A percentile compares a stretch with the other conserved stretches of the same genome.
These are phyloP conservation scores for Mizuhopecten yessoensis DNA, from an alignment of 1,140 invertebrate species.

Conservation along the genomic window DNA sequence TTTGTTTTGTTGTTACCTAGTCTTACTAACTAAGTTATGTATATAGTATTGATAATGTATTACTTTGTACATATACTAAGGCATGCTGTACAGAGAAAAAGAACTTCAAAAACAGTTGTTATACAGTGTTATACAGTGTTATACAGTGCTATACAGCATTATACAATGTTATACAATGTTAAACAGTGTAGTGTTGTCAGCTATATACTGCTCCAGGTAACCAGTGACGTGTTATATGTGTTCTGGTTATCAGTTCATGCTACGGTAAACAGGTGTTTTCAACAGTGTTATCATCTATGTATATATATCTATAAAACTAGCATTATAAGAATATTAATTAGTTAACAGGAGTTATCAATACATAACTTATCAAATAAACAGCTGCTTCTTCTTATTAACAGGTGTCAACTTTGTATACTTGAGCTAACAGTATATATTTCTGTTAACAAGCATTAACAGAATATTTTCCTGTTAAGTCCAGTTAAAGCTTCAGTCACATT, in stretches of 20 bases:
- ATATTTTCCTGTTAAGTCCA: too few species aligned
- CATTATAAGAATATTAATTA: neutral
- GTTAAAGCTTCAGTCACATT: too few species aligned
- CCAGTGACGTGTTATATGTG: slow-evolving; percentile 2
- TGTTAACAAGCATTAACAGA: too few species aligned
- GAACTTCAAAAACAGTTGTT: neutral
- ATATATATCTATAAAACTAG: too few species aligned
- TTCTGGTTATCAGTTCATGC: neutral
- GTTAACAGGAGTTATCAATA: neutral
- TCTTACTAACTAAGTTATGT: neutral
- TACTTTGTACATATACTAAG: too few species aligned
- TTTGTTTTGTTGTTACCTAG: neutral
- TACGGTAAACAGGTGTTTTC: neutral
- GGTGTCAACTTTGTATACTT: too few species aligned
- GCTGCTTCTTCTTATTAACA: too few species aligned
- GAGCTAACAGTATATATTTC: too few species aligned
- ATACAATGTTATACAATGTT: neutral
- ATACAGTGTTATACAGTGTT: neutral
- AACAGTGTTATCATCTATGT: neutral
- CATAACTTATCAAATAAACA: too few species aligned
- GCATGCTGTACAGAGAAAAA: neutral
- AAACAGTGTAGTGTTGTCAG: slow-evolving; percentile 11
- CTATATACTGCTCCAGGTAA: slow-evolving; percentile 24
- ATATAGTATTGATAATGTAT: neutral
- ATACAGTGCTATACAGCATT: neutral